Evolutionary conservation across 2,797 vertebrate species (phyloP).

Genomic region (Thalassophryne amazonica): DNA sequence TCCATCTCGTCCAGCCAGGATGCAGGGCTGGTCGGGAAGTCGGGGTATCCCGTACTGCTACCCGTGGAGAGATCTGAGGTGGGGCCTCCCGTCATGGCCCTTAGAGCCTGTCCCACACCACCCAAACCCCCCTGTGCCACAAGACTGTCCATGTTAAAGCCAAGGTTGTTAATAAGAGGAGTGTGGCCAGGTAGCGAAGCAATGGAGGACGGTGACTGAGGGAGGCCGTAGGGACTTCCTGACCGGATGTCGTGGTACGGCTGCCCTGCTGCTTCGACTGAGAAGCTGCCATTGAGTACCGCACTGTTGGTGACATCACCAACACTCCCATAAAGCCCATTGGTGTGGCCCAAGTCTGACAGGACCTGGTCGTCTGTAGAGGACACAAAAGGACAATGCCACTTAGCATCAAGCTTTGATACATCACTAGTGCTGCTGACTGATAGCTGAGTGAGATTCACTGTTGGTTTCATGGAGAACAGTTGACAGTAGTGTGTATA

Average conservation of each 20-base stretch:
- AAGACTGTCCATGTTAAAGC: constrained; percentile 91
- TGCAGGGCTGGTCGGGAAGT: constrained; percentile 97
- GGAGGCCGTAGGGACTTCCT: constrained; percentile 91
- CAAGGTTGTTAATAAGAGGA: constrained; percentile 91
- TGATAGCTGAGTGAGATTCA: constrained; percentile 44
- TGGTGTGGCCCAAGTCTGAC: constrained; percentile 91
- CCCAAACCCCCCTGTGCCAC: constrained; percentile 85
- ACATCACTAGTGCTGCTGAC: constrained; percentile 20
- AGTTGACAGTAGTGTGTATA: no score
- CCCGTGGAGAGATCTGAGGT: constrained; percentile 98
- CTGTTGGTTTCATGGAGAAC: constrained; percentile 22
- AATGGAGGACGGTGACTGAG: constrained; percentile 95
- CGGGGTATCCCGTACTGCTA: constrained; percentile 97
- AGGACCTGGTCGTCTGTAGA: constrained; percentile 94
- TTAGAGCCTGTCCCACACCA: constrained; percentile 89
- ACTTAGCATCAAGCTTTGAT: no score
- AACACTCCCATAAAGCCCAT: constrained; percentile 86
- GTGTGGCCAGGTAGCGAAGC: constrained; percentile 91
- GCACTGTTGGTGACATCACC: constrained; percentile 83
- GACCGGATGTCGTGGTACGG: constrained; percentile 94
- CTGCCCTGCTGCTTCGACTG: constrained; percentile 87
- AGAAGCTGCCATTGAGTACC: constrained; percentile 89
- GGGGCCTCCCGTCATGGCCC: constrained; percentile 91
- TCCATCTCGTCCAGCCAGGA: constrained; percentile 99
- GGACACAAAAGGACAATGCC: no score